Percentiles rank a stretch among this genome's conserved stretches.
These are phyloP conservation scores for Tetranychus cinnabarinus DNA, from an alignment of 1,140 invertebrate species.

Conservation along the genomic window DNA sequence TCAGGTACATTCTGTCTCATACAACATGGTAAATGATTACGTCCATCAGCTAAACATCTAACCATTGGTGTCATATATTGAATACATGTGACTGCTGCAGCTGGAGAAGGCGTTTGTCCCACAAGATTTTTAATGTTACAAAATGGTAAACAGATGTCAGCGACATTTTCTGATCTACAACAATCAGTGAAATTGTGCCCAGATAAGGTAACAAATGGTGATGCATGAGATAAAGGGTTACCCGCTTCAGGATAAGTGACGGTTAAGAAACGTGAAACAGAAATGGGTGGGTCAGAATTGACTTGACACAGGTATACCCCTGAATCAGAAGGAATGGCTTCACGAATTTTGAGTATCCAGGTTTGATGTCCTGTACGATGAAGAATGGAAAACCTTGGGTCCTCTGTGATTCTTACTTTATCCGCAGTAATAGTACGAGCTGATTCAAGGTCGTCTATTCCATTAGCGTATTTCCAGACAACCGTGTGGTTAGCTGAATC, in stretches of 20 bases:
- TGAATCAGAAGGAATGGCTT: conserved; percentile 36
- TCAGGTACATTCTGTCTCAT: conserved; percentile 51
- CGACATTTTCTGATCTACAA: conserved; percentile 39
- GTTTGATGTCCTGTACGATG: conserved; percentile 54
- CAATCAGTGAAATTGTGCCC: conserved; percentile 26
- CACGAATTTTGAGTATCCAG: conserved; percentile 50
- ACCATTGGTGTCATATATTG: conserved; percentile 49
- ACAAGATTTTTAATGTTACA: conserved; percentile 51
- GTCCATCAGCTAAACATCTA: conserved; percentile 38
- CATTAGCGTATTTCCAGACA: conserved; percentile 8
- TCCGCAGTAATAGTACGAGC: conserved; percentile 34
- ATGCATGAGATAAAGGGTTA: background rate
- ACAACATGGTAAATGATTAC: conserved; percentile 60
- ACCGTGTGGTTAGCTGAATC: conserved; percentile 14
- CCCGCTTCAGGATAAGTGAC: conserved; percentile 14
- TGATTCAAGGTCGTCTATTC: background rate
- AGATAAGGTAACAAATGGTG: background rate
- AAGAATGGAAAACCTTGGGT: conserved; percentile 38
- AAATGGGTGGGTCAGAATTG: conserved; percentile 45
- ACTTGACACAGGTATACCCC: conserved; percentile 57
- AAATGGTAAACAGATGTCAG: conserved; percentile 40
- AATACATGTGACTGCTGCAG: conserved; percentile 27
- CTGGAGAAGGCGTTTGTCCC: conserved; percentile 51
- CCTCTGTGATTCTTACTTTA: conserved; percentile 39
- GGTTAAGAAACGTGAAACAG: conserved; percentile 44